Evolutionary conservation across 2,797 vertebrate genomes (phyloP).

Genomic region (Spinus pinus): DNA sequence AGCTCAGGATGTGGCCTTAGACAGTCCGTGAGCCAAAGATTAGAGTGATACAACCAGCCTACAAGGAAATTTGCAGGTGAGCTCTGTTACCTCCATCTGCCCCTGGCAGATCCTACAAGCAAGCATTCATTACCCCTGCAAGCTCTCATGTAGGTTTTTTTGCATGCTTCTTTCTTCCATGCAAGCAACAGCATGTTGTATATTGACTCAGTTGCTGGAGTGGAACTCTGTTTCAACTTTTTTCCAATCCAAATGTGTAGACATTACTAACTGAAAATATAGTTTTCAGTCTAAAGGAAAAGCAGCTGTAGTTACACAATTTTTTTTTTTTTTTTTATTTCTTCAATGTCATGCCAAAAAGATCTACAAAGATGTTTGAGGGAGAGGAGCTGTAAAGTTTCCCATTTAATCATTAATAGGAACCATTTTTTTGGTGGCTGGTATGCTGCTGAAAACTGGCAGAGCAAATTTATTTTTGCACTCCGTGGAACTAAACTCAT

Average conservation of each 20-base stretch:
- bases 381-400: background rate
- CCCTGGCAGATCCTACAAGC: background rate
- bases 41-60: background rate
- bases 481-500: background rate
- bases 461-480: background rate
- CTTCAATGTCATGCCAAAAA: background rate
- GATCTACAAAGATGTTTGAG: background rate
- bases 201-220: constrained; percentile 13
- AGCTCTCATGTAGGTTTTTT: background rate
- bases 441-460: background rate
- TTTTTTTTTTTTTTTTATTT: background rate
- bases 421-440: background rate
- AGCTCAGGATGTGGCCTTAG: background rate
- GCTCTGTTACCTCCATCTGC: background rate
- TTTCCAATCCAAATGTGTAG: constrained; percentile 35
- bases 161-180: background rate
- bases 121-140: background rate
- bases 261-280: constrained; percentile 10
- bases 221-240: constrained; percentile 40
- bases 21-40: background rate
- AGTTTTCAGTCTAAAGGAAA: constrained; percentile 27
- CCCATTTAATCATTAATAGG: background rate
- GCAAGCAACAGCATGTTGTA: background rate
- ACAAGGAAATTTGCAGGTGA: background rate
- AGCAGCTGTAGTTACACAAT: constrained; percentile 12